A percentile compares a stretch with the other conserved stretches of the same genome.
Evolutionary conservation across 2,113 vertebrate genomes (phyloP).

Genomic region (Uria aalge): DNA sequence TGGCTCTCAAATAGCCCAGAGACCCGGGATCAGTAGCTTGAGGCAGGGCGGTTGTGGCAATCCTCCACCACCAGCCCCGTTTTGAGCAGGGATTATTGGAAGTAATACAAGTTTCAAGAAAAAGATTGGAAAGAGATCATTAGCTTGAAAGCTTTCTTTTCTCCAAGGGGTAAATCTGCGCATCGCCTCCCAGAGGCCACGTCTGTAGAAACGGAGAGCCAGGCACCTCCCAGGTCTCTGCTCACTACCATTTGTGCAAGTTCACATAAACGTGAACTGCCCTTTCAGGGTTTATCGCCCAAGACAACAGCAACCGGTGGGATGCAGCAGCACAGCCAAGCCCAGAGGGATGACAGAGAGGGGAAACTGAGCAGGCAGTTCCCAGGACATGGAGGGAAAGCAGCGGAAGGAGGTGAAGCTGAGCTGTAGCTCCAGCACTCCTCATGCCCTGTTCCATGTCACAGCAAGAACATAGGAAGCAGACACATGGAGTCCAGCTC

Average conservation of each 20-base stretch:
- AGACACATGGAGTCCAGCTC: neutral
- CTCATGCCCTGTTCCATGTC: neutral
- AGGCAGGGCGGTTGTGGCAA: neutral
- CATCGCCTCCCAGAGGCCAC: neutral
- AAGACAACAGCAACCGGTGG: neutral
- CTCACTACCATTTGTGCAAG: neutral
- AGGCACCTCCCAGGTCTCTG: neutral
- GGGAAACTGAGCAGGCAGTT: neutral
- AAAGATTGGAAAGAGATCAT: neutral
- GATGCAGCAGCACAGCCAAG: neutral
- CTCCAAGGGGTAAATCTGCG: neutral
- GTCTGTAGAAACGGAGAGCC: neutral
- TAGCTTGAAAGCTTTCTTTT: neutral
- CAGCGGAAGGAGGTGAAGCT: neutral
- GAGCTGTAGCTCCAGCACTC: neutral
- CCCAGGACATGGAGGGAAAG: neutral
- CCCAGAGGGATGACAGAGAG: neutral
- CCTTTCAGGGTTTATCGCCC: neutral
- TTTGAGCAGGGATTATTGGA: neutral
- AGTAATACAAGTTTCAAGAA: neutral
- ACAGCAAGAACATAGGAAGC: neutral
- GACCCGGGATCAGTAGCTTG: neutral
- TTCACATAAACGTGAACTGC: neutral
- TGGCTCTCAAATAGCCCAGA: neutral
- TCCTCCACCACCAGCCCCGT: fast-evolving